Percentiles rank a stretch among this genome's conserved stretches.
phyloP scores from a whole-genome alignment of 2,888 invertebrate species.

The Vandiemenella viatica region DNA sequence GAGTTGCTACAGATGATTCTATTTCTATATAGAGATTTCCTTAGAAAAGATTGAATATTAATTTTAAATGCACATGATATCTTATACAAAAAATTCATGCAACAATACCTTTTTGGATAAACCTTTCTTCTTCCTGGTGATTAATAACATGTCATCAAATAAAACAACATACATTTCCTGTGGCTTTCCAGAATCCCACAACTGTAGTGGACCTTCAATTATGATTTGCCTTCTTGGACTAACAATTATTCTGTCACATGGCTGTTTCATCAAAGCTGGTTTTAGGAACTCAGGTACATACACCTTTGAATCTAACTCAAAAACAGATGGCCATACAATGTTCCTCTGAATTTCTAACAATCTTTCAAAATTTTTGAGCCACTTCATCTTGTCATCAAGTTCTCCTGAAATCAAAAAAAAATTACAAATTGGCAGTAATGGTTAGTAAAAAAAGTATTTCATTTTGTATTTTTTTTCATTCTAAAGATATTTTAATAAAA shows the following conservation, averaged over 20 bases:
- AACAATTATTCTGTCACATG: conserved; percentile 42
- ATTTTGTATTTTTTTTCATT: too few relatives aligned
- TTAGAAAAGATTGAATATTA: too few relatives aligned
- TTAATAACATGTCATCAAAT: conserved; percentile 45
- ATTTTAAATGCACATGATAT: too few relatives aligned
- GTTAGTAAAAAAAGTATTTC: too few relatives aligned
- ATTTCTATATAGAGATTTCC: too few relatives aligned
- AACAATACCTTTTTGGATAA: conserved; percentile 26
- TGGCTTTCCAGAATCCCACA: conserved; percentile 38
- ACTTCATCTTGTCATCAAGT: conserved; percentile 46
- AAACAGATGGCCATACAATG: conserved; percentile 42
- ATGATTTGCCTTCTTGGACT: conserved; percentile 33
- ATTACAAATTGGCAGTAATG: too few relatives aligned
- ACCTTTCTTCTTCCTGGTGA: conserved; percentile 39
- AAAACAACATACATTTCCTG: conserved; percentile 42
- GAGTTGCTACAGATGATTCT: too few relatives aligned
- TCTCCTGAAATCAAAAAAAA: conserved; percentile 33
- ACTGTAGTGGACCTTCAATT: conserved; percentile 30
- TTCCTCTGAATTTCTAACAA: conserved; percentile 44
- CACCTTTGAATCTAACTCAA: conserved; percentile 39
- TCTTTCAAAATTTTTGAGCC: conserved; percentile 47
- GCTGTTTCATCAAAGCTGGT: conserved; percentile 37
- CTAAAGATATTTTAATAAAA: neutral
- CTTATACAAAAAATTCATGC: too few relatives aligned
- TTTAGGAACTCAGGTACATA: conserved; percentile 35